phyloP scores from a whole-genome alignment of 2,113 vertebrate species.

The Gallinago undulata region DNA sequence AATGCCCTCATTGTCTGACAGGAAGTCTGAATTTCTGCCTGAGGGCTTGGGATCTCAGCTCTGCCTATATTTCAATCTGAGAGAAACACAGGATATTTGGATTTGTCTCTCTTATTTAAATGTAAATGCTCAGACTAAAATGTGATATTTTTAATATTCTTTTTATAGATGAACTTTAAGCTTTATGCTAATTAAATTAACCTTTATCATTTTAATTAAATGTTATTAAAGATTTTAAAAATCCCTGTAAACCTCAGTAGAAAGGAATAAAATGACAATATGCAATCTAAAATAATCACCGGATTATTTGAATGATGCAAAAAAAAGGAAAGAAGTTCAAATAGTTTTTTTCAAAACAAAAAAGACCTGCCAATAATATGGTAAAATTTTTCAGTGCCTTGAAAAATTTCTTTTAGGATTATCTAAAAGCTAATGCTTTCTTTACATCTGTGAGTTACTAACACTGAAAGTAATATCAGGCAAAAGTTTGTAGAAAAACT shows the following conservation, averaged over 20 bases:
- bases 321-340: neutral
- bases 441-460: neutral
- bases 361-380: neutral
- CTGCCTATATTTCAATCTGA: neutral
- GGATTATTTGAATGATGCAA: neutral
- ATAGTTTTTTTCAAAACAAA: neutral
- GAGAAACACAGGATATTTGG: neutral
- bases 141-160: neutral
- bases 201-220: neutral
- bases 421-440: neutral
- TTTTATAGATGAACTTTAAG: neutral
- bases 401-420: neutral
- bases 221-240: neutral
- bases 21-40: neutral
- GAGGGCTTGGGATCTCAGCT: neutral
- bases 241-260: neutral
- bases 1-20: neutral
- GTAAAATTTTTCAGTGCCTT: neutral
- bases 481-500: neutral
- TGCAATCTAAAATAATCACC: neutral
- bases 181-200: conserved; percentile 14
- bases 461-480: neutral
- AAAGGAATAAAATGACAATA: neutral
- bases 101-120: neutral
- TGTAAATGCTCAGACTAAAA: neutral